A percentile compares a stretch with the other conserved stretches of the same genome.
phyloP scores from a whole-genome alignment of 2,797 vertebrate species.

The Melanotaenia boesemani region DNA sequence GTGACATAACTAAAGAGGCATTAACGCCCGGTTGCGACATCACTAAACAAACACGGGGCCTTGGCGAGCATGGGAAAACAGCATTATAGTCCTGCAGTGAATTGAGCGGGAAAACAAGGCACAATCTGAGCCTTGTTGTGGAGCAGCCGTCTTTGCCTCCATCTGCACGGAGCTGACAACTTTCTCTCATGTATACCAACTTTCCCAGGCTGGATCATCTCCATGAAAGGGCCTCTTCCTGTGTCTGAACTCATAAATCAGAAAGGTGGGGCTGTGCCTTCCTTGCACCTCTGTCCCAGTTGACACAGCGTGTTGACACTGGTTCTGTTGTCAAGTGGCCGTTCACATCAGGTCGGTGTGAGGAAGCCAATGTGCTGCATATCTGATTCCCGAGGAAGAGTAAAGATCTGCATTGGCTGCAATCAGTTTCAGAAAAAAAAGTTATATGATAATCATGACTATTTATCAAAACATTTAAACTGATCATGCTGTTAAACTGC shows the following conservation, averaged over 20 bases:
- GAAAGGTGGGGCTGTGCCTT: constrained; percentile 7
- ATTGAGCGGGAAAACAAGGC: constrained; percentile 60
- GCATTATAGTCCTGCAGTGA: constrained; percentile 70
- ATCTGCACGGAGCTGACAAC: constrained; percentile 72
- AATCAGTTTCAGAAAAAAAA: constrained; percentile 24
- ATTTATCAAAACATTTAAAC: constrained; percentile 18
- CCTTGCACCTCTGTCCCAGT: constrained; percentile 27
- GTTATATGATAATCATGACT: constrained; percentile 10
- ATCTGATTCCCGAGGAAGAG: background rate
- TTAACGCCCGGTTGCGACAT: constrained; percentile 76
- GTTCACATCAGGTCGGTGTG: constrained; percentile 51
- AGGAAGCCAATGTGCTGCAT: constrained; percentile 29
- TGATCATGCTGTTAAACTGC: constrained; percentile 1
- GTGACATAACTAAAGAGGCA: constrained; percentile 82
- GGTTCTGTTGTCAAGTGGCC: constrained; percentile 38
- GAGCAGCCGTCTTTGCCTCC: constrained; percentile 34
- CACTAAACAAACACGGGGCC: constrained; percentile 72
- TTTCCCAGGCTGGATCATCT: constrained; percentile 76
- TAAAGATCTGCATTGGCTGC: background rate
- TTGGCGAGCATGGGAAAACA: constrained; percentile 79
- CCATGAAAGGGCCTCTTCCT: constrained; percentile 62
- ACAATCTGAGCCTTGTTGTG: constrained; percentile 77
- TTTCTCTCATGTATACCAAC: constrained; percentile 75
- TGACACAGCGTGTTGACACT: constrained; percentile 41
- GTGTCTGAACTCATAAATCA: constrained; percentile 65